Evolutionary conservation across 2,888 invertebrate genomes (phyloP).

Genomic region (Galeruca laticollis): DNA sequence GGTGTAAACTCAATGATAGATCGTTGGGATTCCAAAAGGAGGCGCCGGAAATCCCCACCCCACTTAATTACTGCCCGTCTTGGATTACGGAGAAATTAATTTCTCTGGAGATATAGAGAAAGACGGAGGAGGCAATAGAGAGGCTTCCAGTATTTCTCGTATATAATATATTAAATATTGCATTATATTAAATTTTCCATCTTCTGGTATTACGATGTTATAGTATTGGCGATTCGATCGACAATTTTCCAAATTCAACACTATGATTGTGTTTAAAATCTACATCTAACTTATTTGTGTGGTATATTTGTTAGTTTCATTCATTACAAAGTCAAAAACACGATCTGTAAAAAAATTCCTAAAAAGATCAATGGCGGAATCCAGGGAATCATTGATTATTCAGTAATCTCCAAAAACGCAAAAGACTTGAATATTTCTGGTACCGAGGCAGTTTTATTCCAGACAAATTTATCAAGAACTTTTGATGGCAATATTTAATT

Average conservation of each 20-base stretch:
- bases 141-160: conserved; percentile 59
- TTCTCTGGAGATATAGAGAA: conserved; percentile 55
- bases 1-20: conserved; percentile 65
- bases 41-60: conserved; percentile 49
- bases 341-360: too few species aligned
- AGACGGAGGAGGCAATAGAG: conserved; percentile 39
- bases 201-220: conserved; percentile 42
- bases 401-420: too few species aligned
- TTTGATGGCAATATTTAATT: too few species aligned
- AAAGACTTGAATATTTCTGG: too few species aligned
- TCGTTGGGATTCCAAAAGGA: conserved; percentile 63
- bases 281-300: too few species aligned
- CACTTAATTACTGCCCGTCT: conserved; percentile 67
- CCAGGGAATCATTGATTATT: too few species aligned
- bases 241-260: background rate
- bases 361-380: too few species aligned
- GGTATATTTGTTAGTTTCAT: too few species aligned
- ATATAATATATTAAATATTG: conserved; percentile 67
- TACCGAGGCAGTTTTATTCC: too few species aligned
- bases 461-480: too few species aligned
- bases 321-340: too few species aligned
- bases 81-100: conserved; percentile 68
- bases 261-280: too few species aligned
- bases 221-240: conserved; percentile 3
- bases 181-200: conserved; percentile 66